Conservation (phyloP, 2,113 vertebrate species). For the Semnornis frantzii region DNA sequence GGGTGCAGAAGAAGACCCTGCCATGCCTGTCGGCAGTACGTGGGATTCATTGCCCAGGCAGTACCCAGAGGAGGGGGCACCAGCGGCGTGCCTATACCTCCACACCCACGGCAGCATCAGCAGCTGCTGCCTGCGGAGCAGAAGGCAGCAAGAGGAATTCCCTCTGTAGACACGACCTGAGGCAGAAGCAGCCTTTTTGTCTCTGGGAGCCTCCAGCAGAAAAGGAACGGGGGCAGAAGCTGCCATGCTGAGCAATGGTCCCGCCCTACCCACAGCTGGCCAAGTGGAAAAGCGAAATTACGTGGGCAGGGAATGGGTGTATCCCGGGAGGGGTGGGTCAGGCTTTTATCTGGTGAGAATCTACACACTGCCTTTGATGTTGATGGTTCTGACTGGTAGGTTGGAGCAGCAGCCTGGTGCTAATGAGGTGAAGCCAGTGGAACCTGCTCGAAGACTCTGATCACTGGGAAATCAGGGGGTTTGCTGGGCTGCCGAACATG, state of each 20-base stretch:
- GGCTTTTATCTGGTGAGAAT: slow-evolving; percentile 45
- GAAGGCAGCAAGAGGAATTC: not conserved
- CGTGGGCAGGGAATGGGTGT: slow-evolving; percentile 19
- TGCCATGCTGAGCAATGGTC: not conserved
- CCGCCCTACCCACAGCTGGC: not conserved
- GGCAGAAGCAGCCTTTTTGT: not conserved
- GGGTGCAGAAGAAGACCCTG: not conserved
- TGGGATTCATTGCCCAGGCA: not conserved
- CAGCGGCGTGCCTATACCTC: not conserved
- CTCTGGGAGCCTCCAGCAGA: not conserved
- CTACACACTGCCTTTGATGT: slow-evolving; percentile 19
- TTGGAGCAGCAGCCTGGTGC: not conserved
- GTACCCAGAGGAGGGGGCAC: not conserved
- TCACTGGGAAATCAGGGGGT: slow-evolving; percentile 15
- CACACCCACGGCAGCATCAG: not conserved
- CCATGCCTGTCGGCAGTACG: not conserved
- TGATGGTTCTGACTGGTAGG: not conserved
- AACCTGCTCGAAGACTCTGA: slow-evolving; percentile 27
- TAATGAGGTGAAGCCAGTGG: slow-evolving; percentile 42
- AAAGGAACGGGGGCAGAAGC: not conserved
- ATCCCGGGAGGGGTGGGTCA: not conserved
- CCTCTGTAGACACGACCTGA: not conserved
- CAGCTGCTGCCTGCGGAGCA: not conserved
- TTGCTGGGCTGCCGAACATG: not conserved
- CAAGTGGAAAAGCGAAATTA: not conserved